Evolutionary conservation across 2,113 vertebrate genomes (phyloP).

Genomic region (Engraulis encrasicolus): DNA sequence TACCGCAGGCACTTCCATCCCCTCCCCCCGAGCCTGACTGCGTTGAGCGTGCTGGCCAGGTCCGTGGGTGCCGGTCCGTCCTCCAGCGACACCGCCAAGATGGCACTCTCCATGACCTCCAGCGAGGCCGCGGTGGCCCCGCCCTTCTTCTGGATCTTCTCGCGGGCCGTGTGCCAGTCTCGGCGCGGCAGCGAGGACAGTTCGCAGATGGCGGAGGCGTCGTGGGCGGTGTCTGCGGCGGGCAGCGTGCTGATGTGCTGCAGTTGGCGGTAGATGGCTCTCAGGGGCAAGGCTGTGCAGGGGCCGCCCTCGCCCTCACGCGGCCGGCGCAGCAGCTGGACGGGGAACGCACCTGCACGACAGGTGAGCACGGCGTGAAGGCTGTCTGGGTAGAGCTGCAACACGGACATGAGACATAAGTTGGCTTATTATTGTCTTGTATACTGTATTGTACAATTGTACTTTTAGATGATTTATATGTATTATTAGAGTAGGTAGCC

Average conservation of each 20-base stretch:
- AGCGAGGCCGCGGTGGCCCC: constrained; percentile 63
- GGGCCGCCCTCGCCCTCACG: constrained; percentile 49
- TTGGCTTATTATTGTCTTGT: too few species aligned
- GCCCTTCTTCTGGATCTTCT: constrained; percentile 63
- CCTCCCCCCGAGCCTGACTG: constrained; percentile 67
- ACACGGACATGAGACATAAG: too few species aligned
- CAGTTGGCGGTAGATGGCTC: constrained; percentile 72
- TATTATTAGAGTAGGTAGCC: too few species aligned
- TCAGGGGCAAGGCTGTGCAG: constrained; percentile 60
- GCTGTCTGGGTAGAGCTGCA: constrained; percentile 75
- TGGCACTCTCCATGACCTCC: constrained; percentile 74
- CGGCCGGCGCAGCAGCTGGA: constrained; percentile 68
- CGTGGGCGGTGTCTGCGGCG: constrained; percentile 44
- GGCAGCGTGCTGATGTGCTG: constrained; percentile 59
- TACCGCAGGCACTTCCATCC: constrained; percentile 65
- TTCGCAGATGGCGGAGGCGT: constrained; percentile 64
- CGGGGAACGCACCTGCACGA: constrained; percentile 68
- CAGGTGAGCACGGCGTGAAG: constrained; percentile 73
- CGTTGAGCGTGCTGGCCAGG: constrained; percentile 69
- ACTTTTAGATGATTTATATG: too few species aligned
- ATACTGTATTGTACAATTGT: too few species aligned
- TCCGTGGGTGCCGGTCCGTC: constrained; percentile 64
- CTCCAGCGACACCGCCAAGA: constrained; percentile 72
- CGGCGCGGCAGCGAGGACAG: constrained; percentile 71
- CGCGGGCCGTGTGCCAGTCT: constrained; percentile 67